Percentiles rank a stretch among this genome's conserved stretches.
Conservation (phyloP, 2,797 vertebrate species). For the Chelmon rostratus region DNA sequence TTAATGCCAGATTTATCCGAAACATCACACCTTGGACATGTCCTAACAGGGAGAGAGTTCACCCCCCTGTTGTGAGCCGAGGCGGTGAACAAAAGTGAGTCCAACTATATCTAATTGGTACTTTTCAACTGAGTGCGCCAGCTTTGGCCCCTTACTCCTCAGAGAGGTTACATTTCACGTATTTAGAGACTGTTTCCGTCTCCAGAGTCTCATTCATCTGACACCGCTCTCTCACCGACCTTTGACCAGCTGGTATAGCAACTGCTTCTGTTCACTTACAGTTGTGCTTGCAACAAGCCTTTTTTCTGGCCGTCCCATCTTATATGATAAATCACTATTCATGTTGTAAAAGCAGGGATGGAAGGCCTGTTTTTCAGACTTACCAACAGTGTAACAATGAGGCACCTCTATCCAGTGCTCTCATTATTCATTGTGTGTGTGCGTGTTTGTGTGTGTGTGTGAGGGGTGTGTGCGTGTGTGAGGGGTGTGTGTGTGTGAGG, state of each 20-base stretch:
- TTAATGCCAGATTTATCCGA: constrained; percentile 8
- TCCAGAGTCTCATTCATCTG: background rate
- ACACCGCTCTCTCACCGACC: background rate
- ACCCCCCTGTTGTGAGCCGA: constrained; percentile 2
- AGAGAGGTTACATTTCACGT: constrained; percentile 21
- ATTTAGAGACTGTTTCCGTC: constrained; percentile 22
- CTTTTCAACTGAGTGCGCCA: constrained; percentile 41
- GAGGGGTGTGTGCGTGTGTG: constrained; percentile 6
- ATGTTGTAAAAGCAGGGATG: constrained; percentile 8
- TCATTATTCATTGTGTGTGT: constrained; percentile 8
- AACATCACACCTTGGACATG: constrained; percentile 21
- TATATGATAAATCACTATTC: background rate
- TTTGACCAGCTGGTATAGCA: constrained; percentile 13
- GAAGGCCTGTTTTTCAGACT: background rate
- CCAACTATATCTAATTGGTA: constrained; percentile 32
- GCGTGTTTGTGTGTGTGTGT: background rate
- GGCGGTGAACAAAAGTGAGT: constrained; percentile 34
- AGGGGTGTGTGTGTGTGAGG: background rate
- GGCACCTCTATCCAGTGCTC: constrained; percentile 17
- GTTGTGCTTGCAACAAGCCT: background rate
- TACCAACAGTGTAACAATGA: background rate
- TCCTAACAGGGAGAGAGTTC: constrained; percentile 31
- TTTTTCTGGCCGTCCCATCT: background rate
- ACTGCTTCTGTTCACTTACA: background rate
- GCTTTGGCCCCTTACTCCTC: constrained; percentile 22